Percentiles rank a stretch among this genome's conserved stretches.
Evolutionary conservation across 2,888 invertebrate genomes (phyloP).

Genomic region (Eristalis arbustorum): DNA sequence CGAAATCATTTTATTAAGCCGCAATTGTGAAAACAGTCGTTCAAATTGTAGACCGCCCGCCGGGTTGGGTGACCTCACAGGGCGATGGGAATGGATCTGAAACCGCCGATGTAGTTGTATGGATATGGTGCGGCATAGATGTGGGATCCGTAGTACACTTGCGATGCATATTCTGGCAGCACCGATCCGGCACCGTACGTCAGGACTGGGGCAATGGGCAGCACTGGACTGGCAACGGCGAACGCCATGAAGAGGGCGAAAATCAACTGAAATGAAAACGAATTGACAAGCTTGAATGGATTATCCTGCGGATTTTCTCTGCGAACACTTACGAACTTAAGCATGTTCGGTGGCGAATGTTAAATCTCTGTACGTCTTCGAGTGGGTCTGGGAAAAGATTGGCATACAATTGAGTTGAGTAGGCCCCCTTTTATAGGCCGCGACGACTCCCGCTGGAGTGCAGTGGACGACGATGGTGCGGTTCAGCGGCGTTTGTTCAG

Average conservation of each 20-base stretch:
- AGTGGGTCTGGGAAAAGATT: constrained; percentile 54
- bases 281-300: neutral
- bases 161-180: constrained; percentile 44
- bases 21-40: constrained; percentile 23
- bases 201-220: constrained; percentile 37
- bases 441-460: neutral
- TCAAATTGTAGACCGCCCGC: neutral
- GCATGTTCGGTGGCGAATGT: constrained; percentile 28
- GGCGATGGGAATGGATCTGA: constrained; percentile 35
- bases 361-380: constrained; percentile 16
- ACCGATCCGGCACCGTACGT: constrained; percentile 48
- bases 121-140: constrained; percentile 77
- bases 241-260: constrained; percentile 80
- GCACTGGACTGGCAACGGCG: constrained; percentile 81
- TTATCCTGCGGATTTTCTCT: neutral
- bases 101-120: constrained; percentile 65
- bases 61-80: constrained; percentile 20
- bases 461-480: neutral
- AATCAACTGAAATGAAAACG: constrained; percentile 60
- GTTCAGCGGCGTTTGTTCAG: neutral
- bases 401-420: constrained; percentile 32
- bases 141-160: constrained; percentile 73
- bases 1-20: constrained; percentile 45
- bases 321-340: constrained; percentile 47
- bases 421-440: constrained; percentile 58